Evolutionary conservation across 35 echinoderm and acorn worm genomes (phyloP).

Genomic region (Diadema setosum): DNA sequence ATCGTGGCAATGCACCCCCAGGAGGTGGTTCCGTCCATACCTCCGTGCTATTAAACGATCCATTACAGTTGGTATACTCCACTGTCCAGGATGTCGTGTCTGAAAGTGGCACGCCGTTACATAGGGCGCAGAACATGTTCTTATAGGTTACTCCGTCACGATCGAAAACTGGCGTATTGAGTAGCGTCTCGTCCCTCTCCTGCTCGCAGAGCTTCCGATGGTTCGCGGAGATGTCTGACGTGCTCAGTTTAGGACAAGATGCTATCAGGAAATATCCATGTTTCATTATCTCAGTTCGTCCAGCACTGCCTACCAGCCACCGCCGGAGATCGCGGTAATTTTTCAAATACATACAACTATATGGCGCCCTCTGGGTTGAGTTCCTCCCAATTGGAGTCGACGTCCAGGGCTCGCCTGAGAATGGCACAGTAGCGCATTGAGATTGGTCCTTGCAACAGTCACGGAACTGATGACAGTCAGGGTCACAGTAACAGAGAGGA

Average conservation of each 20-base stretch:
- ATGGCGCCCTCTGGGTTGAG: no score
- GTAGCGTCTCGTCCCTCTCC: background rate
- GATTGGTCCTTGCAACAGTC: conserved; percentile 5
- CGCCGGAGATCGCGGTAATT: background rate
- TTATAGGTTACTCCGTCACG: background rate
- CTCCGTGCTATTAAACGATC: background rate
- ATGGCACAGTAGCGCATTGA: background rate
- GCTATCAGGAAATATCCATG: background rate
- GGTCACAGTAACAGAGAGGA: conserved; percentile 7
- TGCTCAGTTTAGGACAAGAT: background rate
- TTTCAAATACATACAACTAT: background rate
- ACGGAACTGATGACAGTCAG: background rate
- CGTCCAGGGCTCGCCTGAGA: no score
- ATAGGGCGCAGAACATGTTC: conserved; percentile 16
- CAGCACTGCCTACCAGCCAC: background rate
- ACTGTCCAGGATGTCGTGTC: background rate
- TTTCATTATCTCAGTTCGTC: background rate
- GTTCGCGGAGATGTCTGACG: background rate
- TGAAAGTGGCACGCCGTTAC: background rate
- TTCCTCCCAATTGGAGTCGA: no score
- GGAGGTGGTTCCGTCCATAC: background rate
- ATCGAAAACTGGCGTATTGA: background rate
- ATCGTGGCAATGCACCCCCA: background rate
- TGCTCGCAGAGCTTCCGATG: background rate
- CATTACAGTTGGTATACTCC: background rate